Percentiles rank a stretch among this genome's conserved stretches.
Conservation (phyloP, 2,888 invertebrate genomes). For the Mayetiola destructor region DNA sequence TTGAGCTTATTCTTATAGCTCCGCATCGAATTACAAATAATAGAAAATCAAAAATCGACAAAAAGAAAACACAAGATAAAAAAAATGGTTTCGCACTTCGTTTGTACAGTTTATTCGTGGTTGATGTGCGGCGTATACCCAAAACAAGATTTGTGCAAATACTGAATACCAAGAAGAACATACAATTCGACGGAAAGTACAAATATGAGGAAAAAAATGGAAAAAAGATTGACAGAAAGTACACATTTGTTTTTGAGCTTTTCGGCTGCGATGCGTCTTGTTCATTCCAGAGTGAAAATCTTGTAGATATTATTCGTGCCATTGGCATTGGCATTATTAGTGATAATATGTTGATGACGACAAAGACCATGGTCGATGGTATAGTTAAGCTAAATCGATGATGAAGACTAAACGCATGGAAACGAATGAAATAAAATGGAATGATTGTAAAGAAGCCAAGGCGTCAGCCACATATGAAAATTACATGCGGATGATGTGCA, state of each 20-base stretch:
- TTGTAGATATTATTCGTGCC: conserved; percentile 8
- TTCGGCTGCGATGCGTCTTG: not conserved
- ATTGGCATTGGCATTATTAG: conserved; percentile 11
- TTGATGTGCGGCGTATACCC: not conserved
- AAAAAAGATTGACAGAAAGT: no score
- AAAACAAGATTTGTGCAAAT: not conserved
- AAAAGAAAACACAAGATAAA: not conserved
- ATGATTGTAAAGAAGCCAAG: no score
- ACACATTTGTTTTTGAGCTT: not conserved
- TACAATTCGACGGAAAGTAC: not conserved
- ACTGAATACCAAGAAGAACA: not conserved
- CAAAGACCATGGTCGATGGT: not conserved
- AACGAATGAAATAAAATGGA: no score
- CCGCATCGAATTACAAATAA: no score
- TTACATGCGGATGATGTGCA: conserved; percentile 3
- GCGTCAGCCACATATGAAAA: not conserved
- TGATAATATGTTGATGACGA: not conserved
- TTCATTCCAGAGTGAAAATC: conserved; percentile 4
- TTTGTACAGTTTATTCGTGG: not conserved
- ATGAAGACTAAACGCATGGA: no score
- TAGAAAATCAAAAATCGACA: no score
- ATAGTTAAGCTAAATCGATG: no score
- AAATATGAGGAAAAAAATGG: not conserved
- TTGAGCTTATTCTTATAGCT: no score
- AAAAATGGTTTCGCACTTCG: conserved; percentile 6